Evolutionary conservation across 2,888 invertebrate genomes (phyloP).

Genomic region (Hydrotaea cyrtoneurina): DNA sequence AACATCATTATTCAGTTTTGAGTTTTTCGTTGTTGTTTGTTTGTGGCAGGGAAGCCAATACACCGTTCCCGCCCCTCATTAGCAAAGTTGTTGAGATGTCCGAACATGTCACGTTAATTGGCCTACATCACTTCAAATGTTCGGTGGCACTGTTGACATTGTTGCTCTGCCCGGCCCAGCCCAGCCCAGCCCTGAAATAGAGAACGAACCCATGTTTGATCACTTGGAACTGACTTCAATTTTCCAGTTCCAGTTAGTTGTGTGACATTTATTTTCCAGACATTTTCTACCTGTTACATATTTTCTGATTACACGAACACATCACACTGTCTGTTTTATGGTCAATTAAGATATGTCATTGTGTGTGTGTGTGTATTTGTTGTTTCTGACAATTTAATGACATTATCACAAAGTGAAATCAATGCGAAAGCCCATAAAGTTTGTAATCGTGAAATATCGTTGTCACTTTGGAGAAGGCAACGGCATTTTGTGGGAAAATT

Average conservation of each 20-base stretch:
- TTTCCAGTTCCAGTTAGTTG: constrained; percentile 25
- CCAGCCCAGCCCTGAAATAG: too few relatives aligned
- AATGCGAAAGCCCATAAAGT: constrained; percentile 1
- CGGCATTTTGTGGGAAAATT: not conserved
- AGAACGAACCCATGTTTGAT: constrained; percentile 23
- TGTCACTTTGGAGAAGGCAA: constrained; percentile 11
- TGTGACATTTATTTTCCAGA: not conserved
- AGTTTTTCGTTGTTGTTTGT: too few relatives aligned
- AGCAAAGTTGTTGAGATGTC: not conserved
- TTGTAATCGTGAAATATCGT: constrained; percentile 9
- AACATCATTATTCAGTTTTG: constrained; percentile 10
- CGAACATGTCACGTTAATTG: constrained; percentile 31
- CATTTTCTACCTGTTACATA: not conserved
- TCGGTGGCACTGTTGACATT: not conserved
- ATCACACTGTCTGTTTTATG: not conserved
- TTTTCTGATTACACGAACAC: not conserved
- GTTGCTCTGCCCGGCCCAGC: too few relatives aligned
- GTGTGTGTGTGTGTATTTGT: too few relatives aligned
- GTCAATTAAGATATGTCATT: constrained; percentile 23
- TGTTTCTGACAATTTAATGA: constrained; percentile 1
- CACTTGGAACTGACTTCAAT: not conserved
- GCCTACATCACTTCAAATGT: not conserved
- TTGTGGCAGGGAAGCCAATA: not conserved
- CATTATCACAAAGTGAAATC: constrained; percentile 40
- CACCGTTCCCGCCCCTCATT: not conserved